Conservation (phyloP, 2,113 vertebrate genomes). For the Cathartes aura region DNA sequence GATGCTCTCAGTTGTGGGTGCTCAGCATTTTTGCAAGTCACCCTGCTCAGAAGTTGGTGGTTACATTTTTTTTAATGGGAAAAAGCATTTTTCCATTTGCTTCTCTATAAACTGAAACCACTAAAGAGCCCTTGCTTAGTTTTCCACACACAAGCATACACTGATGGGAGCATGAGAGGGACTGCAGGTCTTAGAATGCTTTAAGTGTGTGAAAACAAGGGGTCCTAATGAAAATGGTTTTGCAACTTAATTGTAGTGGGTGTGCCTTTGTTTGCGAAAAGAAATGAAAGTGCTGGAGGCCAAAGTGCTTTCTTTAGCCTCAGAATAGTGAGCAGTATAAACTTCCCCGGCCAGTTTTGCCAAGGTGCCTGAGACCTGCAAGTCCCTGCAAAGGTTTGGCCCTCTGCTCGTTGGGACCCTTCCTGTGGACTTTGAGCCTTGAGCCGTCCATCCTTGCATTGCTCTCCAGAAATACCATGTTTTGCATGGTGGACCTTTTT, state of each 20-base stretch:
- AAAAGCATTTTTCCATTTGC: not conserved
- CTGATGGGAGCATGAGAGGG: not conserved
- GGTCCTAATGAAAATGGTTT: constrained; percentile 28
- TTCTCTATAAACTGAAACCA: not conserved
- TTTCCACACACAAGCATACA: not conserved
- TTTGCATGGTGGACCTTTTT: not conserved
- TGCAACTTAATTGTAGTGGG: constrained; percentile 51
- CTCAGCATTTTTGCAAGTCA: constrained; percentile 19
- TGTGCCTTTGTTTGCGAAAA: constrained; percentile 44
- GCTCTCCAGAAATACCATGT: not conserved
- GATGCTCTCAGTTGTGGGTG: not conserved
- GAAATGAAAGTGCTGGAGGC: constrained; percentile 47
- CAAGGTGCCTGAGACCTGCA: not conserved
- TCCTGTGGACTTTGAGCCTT: not conserved
- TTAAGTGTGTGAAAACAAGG: constrained; percentile 13
- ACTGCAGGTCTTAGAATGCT: not conserved
- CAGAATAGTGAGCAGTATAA: not conserved
- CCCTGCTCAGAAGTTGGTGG: constrained; percentile 10
- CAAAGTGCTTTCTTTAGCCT: constrained; percentile 15
- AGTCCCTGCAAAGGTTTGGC: not conserved
- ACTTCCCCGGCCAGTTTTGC: constrained; percentile 35
- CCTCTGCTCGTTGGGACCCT: not conserved
- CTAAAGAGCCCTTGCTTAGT: not conserved
- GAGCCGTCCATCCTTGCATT: accelerated
- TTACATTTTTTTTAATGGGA: not conserved